Percentiles rank a stretch among this genome's conserved stretches.
Conservation (phyloP, 37 sponge, comb jelly and placozoan species). For the Halisarca cf. caerulea region DNA sequence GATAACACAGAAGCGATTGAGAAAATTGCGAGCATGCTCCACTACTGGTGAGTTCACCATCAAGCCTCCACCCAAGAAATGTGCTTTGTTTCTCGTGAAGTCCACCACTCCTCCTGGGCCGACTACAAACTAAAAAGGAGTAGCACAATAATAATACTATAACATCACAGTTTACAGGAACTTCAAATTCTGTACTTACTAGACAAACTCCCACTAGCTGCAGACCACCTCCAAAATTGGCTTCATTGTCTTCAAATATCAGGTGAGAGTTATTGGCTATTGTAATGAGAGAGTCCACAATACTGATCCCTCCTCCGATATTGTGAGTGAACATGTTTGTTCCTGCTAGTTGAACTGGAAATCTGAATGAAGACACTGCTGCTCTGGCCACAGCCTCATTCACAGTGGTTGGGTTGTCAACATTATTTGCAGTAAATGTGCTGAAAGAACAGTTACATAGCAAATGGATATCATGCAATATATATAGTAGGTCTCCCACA, state of each 20-base stretch:
- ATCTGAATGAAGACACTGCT: conserved; percentile 72
- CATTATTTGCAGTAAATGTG: not conserved
- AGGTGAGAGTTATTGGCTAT: conserved; percentile 24
- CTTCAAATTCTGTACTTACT: conserved; percentile 38
- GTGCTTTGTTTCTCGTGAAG: conserved; percentile 43
- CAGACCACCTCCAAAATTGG: conserved; percentile 79
- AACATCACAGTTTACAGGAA: not conserved
- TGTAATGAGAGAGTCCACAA: conserved; percentile 60
- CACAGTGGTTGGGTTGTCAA: not conserved
- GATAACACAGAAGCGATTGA: conserved; percentile 72
- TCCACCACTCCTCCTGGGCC: conserved; percentile 27
- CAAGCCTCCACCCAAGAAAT: conserved; percentile 66
- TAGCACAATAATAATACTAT: not conserved
- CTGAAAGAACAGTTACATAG: not conserved
- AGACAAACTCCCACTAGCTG: conserved; percentile 68
- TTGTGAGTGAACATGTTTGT: conserved; percentile 48
- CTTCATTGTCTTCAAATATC: conserved; percentile 48
- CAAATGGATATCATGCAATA: not conserved
- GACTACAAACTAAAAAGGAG: conserved; percentile 48
- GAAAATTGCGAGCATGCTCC: conserved; percentile 52
- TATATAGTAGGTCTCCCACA: too few species aligned
- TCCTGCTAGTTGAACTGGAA: conserved; percentile 55
- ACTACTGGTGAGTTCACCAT: conserved; percentile 63
- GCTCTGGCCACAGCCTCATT: not conserved
- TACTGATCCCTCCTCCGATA: conserved; percentile 67